These are phyloP conservation scores for Homarus americanus DNA, from an alignment of 1,140 invertebrate species.

Conservation along the genomic window DNA sequence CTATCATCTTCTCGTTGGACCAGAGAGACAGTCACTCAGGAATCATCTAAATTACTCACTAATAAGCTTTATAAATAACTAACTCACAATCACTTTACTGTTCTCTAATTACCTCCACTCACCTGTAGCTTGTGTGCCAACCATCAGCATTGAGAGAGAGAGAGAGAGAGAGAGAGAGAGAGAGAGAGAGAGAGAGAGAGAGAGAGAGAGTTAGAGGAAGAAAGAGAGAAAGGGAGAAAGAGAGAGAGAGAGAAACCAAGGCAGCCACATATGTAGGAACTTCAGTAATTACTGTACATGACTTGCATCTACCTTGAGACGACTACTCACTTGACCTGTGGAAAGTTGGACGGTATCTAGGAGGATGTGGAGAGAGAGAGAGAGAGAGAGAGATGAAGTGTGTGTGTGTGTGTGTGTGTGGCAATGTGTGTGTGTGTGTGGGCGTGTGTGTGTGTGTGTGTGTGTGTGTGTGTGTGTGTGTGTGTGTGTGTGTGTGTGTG, in stretches of 20 bases:
- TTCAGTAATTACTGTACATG: not conserved
- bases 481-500: no score
- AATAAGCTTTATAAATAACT: not conserved
- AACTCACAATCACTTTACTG: not conserved
- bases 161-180: not conserved
- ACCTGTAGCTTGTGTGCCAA: not conserved
- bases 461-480: no score
- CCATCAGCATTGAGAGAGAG: not conserved
- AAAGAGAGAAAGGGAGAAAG: not conserved
- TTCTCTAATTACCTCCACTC: not conserved
- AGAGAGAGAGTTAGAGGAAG: not conserved
- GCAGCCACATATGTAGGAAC: not conserved
- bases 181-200: constrained; percentile 6
- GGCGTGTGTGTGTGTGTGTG: no score
- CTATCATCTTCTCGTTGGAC: not conserved
- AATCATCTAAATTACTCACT: no score
- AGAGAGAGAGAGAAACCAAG: not conserved
- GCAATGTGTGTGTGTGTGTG: no score
- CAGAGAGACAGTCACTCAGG: no score
- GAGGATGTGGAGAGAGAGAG: no score
- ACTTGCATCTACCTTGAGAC: not conserved
- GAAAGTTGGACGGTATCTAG: not conserved
- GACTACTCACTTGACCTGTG: not conserved
- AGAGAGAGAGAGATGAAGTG: no score
- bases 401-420: no score